A percentile compares a stretch with the other conserved stretches of the same genome.
Conservation (phyloP, 2,797 vertebrate species). For the Pseudochirops cupreus region DNA sequence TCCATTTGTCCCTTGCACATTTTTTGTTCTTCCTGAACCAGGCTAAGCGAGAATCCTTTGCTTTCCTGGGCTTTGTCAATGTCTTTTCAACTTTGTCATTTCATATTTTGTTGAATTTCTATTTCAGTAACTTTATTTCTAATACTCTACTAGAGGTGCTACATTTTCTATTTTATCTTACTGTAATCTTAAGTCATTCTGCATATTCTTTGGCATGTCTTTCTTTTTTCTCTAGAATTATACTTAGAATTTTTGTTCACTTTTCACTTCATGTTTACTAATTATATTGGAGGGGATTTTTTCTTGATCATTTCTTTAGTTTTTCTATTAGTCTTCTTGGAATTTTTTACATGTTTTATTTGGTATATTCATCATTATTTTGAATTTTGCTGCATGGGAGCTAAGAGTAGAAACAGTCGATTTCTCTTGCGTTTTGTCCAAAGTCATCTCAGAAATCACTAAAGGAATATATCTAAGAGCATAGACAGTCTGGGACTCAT, state of each 20-base stretch:
- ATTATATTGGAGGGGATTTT: neutral
- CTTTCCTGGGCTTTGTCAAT: neutral
- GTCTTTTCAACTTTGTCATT: neutral
- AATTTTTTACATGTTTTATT: neutral
- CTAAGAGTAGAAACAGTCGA: neutral
- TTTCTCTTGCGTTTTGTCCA: neutral
- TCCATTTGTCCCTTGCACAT: too few species aligned
- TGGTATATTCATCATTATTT: neutral
- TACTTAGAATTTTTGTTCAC: neutral
- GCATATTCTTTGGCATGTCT: neutral
- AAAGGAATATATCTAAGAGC: neutral
- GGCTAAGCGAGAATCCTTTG: neutral
- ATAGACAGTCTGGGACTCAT: neutral
- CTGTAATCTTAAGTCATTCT: neutral
- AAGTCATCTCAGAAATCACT: neutral
- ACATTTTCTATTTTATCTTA: neutral
- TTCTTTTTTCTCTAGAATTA: neutral
- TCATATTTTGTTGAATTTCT: neutral
- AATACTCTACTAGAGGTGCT: neutral
- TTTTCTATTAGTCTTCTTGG: neutral
- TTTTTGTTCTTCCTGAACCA: neutral
- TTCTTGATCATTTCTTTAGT: neutral
- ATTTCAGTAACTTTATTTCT: neutral
- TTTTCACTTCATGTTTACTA: neutral
- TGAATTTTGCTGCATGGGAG: neutral